Evolutionary conservation across 2,113 vertebrate genomes (phyloP).

Genomic region (Bombycilla garrulus): DNA sequence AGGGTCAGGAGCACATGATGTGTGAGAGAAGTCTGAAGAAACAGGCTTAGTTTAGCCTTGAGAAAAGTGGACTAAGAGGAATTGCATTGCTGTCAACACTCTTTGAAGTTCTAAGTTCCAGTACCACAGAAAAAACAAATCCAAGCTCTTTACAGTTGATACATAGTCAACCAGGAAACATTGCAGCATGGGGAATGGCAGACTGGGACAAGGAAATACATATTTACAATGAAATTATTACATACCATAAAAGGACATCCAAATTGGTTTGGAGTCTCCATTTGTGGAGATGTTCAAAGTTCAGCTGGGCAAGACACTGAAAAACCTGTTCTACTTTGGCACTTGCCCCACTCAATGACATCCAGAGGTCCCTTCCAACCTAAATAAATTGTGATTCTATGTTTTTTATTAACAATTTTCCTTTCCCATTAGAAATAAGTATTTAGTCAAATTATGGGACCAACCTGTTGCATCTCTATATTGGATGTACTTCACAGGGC

Average conservation of each 20-base stretch:
- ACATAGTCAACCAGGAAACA: fast-evolving
- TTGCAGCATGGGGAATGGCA: background rate
- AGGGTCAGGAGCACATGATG: fast-evolving
- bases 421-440: background rate
- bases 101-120: background rate
- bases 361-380: background rate
- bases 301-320: background rate
- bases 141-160: background rate
- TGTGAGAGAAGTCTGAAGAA: background rate
- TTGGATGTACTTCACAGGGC: background rate
- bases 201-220: background rate
- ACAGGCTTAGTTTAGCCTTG: background rate
- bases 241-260: background rate
- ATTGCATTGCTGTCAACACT: background rate
- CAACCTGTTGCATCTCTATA: background rate
- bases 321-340: background rate
- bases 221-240: background rate
- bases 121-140: background rate
- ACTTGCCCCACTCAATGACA: background rate
- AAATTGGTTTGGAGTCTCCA: background rate
- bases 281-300: background rate
- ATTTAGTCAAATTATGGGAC: background rate
- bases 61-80: background rate
- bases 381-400: background rate
- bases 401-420: background rate